phyloP scores from a whole-genome alignment of 2,888 invertebrate species.

The Harpagoxenus sublaevis region DNA sequence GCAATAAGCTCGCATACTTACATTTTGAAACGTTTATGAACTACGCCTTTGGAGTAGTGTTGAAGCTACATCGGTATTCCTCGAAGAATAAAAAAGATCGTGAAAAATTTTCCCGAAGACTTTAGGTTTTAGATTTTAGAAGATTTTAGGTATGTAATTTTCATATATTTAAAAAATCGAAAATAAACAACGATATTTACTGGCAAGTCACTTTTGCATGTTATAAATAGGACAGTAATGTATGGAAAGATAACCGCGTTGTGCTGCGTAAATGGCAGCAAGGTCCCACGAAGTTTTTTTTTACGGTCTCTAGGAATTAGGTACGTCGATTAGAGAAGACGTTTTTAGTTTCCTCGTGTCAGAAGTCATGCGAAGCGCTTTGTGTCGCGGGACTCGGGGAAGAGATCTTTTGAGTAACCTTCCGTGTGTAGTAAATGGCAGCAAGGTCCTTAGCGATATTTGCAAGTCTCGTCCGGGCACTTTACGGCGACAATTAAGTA shows the following conservation, averaged over 20 bases:
- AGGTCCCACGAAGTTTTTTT: not conserved
- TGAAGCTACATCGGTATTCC: not conserved
- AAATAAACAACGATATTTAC: not conserved
- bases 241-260: not conserved
- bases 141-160: not conserved
- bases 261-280: not conserved
- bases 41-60: not conserved
- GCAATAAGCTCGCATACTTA: constrained; percentile 14
- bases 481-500: constrained; percentile 31
- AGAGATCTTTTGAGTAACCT: constrained; percentile 30
- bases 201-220: not conserved
- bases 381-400: constrained; percentile 2
- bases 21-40: not conserved
- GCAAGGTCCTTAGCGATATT: constrained; percentile 13
- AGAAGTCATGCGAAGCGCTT: constrained; percentile 7
- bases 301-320: constrained; percentile 12
- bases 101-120: not conserved
- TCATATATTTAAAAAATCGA: not conserved
- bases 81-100: not conserved
- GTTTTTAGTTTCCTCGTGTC: constrained; percentile 35
- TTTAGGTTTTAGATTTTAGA: not conserved
- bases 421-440: constrained; percentile 21
- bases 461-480: constrained; percentile 21
- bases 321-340: constrained; percentile 13
- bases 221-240: not conserved